A percentile compares a stretch with the other conserved stretches of the same genome.
These are phyloP conservation scores for Incurvaria masculella DNA, from an alignment of 2,888 invertebrate genomes.

Conservation along the genomic window DNA sequence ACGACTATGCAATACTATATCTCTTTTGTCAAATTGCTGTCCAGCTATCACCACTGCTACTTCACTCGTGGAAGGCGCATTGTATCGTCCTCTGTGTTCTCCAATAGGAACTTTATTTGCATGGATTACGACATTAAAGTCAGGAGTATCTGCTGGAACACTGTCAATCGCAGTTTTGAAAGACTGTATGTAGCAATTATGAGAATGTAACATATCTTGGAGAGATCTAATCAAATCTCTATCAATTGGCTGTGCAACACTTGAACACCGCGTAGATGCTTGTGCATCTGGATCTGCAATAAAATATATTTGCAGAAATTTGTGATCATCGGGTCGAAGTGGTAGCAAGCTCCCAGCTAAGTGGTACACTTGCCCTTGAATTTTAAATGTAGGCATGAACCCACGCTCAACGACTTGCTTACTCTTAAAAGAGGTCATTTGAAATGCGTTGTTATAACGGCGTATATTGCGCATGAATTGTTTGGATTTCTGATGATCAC, in stretches of 20 bases:
- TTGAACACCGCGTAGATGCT: slow-evolving; percentile 1
- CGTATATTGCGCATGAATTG: slow-evolving; percentile 17
- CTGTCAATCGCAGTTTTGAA: slow-evolving; percentile 18
- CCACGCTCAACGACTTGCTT: slow-evolving; percentile 15
- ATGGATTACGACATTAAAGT: slow-evolving; percentile 18
- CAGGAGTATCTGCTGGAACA: slow-evolving; percentile 16
- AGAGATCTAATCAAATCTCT: slow-evolving; percentile 4
- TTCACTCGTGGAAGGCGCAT: slow-evolving; percentile 19
- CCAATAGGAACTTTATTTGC: slow-evolving; percentile 17
- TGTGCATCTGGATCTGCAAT: slow-evolving; percentile 8
- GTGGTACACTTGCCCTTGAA: slow-evolving; percentile 17
- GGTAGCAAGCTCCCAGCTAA: slow-evolving; percentile 16
- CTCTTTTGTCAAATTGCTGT: slow-evolving; percentile 19
- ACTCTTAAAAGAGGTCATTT: slow-evolving; percentile 18
- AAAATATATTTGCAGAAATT: slow-evolving; percentile 17
- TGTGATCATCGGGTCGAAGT: slow-evolving; percentile 16
- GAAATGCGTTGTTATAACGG: slow-evolving; percentile 18
- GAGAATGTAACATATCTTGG: slow-evolving; percentile 18
- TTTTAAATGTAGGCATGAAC: slow-evolving; percentile 18
- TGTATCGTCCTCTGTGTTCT: slow-evolving; percentile 18
- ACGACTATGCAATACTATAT: slow-evolving; percentile 18
- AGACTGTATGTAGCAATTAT: slow-evolving; percentile 17
- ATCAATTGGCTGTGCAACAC: no score
- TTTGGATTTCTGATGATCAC: slow-evolving; percentile 10
- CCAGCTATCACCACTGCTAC: slow-evolving; percentile 19